Evolutionary conservation across 1,140 invertebrate genomes (phyloP).

Genomic region (Leptopilina boulardi): DNA sequence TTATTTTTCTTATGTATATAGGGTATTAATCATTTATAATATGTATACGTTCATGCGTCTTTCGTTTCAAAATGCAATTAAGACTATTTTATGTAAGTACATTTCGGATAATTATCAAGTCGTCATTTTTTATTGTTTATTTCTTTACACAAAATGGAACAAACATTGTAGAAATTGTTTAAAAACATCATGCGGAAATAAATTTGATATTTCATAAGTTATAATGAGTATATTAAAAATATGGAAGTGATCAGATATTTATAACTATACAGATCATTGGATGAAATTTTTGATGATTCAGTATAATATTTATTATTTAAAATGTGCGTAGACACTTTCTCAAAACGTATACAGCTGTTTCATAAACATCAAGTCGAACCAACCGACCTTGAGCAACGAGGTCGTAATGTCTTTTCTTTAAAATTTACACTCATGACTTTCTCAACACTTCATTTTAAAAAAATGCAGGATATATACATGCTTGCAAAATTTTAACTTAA

Average conservation of each 20-base stretch:
- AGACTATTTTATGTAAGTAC: background rate
- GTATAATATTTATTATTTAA: slow-evolving; percentile 17
- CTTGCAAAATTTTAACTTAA: slow-evolving; percentile 13
- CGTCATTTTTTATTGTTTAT: background rate
- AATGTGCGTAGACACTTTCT: slow-evolving; percentile 29
- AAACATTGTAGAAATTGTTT: background rate
- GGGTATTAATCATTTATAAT: background rate
- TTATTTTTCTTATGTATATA: background rate
- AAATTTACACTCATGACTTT: slow-evolving; percentile 32
- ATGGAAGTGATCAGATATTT: background rate
- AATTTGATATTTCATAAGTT: background rate
- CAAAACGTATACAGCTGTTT: slow-evolving; percentile 13
- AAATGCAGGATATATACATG: background rate
- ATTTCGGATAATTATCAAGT: background rate
- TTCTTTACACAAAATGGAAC: too few species aligned
- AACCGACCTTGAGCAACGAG: slow-evolving; percentile 28
- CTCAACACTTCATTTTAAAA: slow-evolving; percentile 25
- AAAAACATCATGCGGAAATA: background rate
- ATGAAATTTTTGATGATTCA: slow-evolving; percentile 14
- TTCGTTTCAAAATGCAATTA: background rate
- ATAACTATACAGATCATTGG: background rate
- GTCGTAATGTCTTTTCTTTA: slow-evolving; percentile 29
- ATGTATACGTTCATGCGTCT: too few species aligned
- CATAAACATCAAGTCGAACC: slow-evolving; percentile 21
- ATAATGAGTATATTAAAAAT: background rate